phyloP scores from a whole-genome alignment of 2,888 invertebrate species.

The Phalangium opilio region DNA sequence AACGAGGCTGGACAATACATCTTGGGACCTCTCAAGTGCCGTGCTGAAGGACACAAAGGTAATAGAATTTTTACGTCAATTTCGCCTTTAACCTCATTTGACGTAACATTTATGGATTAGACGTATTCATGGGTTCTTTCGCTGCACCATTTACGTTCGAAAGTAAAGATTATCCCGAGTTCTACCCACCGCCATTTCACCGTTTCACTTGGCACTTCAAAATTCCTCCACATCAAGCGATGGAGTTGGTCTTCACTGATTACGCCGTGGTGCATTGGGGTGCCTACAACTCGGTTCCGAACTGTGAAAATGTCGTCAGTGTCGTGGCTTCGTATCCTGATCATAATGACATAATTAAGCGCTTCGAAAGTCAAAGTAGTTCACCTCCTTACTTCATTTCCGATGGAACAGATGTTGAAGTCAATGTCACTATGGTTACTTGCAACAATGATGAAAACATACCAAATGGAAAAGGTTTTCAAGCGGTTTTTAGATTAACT shows the following conservation, averaged over 20 bases:
- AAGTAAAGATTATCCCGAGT: slow-evolving; percentile 19
- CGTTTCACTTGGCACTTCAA: slow-evolving; percentile 22
- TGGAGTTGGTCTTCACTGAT: slow-evolving; percentile 24
- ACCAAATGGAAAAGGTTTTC: slow-evolving; percentile 18
- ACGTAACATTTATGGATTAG: slow-evolving; percentile 5
- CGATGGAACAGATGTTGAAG: slow-evolving; percentile 19
- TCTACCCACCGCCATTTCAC: slow-evolving; percentile 22
- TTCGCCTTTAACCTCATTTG: background rate
- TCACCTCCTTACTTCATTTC: slow-evolving; percentile 23
- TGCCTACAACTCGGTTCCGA: slow-evolving; percentile 22
- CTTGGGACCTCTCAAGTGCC: slow-evolving; percentile 21
- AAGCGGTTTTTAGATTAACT: slow-evolving; percentile 20
- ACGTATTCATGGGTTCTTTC: slow-evolving; percentile 16
- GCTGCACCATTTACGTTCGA: slow-evolving; percentile 19
- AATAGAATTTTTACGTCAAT: background rate
- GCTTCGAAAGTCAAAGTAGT: slow-evolving; percentile 12
- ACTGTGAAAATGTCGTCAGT: slow-evolving; percentile 20
- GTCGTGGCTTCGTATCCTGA: slow-evolving; percentile 12
- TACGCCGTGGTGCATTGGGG: slow-evolving; percentile 23
- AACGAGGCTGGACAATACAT: slow-evolving; percentile 23
- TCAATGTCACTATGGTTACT: slow-evolving; percentile 21
- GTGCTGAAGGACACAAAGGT: slow-evolving; percentile 19
- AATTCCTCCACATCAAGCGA: slow-evolving; percentile 18
- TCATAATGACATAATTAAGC: slow-evolving; percentile 13
- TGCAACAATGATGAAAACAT: slow-evolving; percentile 20